phyloP scores from a whole-genome alignment of 2,888 invertebrate species.

The Ommatoiulus sabulosus region DNA sequence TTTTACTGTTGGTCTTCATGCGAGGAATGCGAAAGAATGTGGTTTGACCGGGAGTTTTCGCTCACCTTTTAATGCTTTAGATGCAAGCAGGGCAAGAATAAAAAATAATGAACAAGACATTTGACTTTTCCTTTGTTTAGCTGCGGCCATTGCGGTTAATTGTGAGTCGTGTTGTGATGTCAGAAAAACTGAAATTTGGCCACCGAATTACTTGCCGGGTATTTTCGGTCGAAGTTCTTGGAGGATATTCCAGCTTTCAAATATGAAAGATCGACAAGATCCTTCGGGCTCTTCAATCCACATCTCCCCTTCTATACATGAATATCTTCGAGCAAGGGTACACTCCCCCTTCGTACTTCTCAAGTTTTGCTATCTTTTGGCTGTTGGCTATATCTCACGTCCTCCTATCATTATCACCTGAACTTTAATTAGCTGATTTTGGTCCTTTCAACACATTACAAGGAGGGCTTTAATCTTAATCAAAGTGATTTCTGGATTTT shows the following conservation, averaged over 20 bases:
- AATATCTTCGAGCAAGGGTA: neutral
- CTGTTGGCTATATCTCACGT: neutral
- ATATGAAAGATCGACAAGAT: constrained; percentile 30
- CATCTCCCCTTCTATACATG: neutral
- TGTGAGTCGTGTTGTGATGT: neutral
- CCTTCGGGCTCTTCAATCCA: neutral
- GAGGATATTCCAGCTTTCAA: neutral
- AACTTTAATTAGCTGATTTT: constrained; percentile 30
- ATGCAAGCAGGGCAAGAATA: neutral
- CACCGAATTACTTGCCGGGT: constrained; percentile 4
- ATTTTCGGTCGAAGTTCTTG: neutral
- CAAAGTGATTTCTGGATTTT: neutral
- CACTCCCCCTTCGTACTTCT: neutral
- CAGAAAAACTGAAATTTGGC: neutral
- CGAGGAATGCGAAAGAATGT: neutral
- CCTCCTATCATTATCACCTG: constrained; percentile 28
- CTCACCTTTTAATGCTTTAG: neutral
- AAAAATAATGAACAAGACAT: neutral
- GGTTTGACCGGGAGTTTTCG: neutral
- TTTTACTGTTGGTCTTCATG: neutral
- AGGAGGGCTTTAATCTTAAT: neutral
- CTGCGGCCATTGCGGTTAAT: neutral
- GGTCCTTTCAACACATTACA: constrained; percentile 16
- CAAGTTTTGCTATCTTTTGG: constrained; percentile 6
- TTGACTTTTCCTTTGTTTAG: neutral